Percentiles rank a stretch among this genome's conserved stretches.
phyloP scores from a whole-genome alignment of 2,888 invertebrate species.

The Tromatobia lineatoria region DNA sequence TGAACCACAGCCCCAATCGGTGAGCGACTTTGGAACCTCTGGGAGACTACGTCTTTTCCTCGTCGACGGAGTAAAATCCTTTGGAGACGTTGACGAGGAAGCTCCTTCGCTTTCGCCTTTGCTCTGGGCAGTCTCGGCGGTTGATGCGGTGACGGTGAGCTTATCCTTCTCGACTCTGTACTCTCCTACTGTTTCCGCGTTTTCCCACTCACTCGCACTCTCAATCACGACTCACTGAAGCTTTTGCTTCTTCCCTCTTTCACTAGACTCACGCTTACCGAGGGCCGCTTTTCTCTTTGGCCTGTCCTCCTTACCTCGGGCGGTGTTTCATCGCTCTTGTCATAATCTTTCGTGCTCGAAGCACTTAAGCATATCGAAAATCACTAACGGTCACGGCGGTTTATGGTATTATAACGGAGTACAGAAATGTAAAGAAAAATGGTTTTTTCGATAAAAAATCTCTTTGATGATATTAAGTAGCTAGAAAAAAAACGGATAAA shows the following conservation, averaged over 20 bases:
- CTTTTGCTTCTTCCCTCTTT: not conserved
- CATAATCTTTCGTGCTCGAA: slow-evolving; percentile 28
- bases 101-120: slow-evolving; percentile 48
- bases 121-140: slow-evolving; percentile 32
- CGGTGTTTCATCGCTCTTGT: slow-evolving; percentile 24
- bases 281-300: slow-evolving; percentile 4
- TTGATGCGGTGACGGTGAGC: slow-evolving; percentile 27
- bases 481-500: slow-evolving; percentile 16
- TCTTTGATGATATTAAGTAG: not conserved
- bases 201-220: slow-evolving; percentile 16
- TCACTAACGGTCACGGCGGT: not conserved
- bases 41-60: slow-evolving; percentile 34
- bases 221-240: slow-evolving; percentile 10
- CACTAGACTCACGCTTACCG: not conserved
- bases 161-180: slow-evolving; percentile 44
- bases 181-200: slow-evolving; percentile 22
- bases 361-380: slow-evolving; percentile 24
- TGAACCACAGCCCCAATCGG: slow-evolving; percentile 46
- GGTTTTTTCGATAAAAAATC: slow-evolving; percentile 21
- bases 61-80: slow-evolving; percentile 54
- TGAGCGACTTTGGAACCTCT: slow-evolving; percentile 26
- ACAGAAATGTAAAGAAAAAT: not conserved
- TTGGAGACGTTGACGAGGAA: slow-evolving; percentile 50
- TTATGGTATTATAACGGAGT: slow-evolving; percentile 26
- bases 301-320: slow-evolving; percentile 11